Conservation (phyloP, 2,113 vertebrate genomes). For the Notechis scutatus region DNA sequence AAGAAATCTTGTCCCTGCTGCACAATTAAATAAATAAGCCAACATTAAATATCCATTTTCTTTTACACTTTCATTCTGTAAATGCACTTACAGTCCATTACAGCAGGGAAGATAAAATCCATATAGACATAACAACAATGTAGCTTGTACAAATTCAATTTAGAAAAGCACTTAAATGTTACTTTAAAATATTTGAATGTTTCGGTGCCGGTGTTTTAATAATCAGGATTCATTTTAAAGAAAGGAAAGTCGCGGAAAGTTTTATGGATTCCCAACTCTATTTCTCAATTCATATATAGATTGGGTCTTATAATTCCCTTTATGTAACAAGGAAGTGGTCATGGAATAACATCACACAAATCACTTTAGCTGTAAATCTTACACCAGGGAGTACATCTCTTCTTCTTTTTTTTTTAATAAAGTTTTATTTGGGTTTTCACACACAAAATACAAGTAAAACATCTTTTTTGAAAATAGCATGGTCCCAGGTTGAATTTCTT, state of each 20-base stretch:
- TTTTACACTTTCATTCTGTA: conserved; percentile 37
- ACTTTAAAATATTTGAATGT: conserved; percentile 40
- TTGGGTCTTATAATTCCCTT: background rate
- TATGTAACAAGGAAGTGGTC: background rate
- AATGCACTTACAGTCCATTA: conserved; percentile 42
- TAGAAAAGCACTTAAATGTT: conserved; percentile 33
- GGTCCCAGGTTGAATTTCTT: too few relatives aligned
- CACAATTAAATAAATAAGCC: conserved; percentile 15
- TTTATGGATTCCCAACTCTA: background rate
- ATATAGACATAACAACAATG: conserved; percentile 35
- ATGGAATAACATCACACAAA: background rate
- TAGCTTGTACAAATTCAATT: conserved; percentile 40
- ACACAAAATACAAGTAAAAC: too few relatives aligned
- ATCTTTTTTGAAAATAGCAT: too few relatives aligned
- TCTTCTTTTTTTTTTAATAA: background rate
- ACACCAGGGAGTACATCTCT: background rate
- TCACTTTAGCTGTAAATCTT: background rate
- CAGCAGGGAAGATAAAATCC: conserved; percentile 31
- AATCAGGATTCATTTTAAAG: conserved; percentile 5
- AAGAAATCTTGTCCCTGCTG: background rate
- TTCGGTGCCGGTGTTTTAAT: conserved; percentile 24
- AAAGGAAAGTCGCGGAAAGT: background rate
- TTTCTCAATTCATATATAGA: background rate
- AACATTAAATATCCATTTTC: conserved; percentile 31
- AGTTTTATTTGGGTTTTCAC: too few relatives aligned